Base-by-base conservation (phyloP, 2,797 vertebrate species). In the Tragopan temminckii region DNA sequence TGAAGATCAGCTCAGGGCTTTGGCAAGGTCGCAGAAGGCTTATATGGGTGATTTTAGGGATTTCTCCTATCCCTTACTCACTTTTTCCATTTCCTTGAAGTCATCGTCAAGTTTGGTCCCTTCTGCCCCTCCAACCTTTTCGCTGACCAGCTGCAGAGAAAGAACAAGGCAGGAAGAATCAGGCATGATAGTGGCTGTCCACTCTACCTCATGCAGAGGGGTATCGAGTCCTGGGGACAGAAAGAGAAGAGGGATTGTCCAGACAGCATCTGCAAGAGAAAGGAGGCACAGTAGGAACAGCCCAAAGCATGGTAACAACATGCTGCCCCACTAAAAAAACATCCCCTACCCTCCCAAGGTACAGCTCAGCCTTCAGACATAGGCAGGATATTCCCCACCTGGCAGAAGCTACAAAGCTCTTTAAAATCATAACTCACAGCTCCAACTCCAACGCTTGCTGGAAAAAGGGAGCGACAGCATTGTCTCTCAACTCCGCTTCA, bases 31-130 rank as follows among this genome's bases (percentile, higher is more conserved):
- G 43, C 62, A 24, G 23, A 19, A 52, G 29, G 55, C 25, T 25
- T 10, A 27, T 0, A 15, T 3, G 5, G 38, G 21, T 0, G 12
- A 29, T 29, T 46, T 2, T 3, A 62, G 62, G 48, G 17, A 14
- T 27, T 64, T 12, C 42, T 45, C 53, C 74, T 48, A 6, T 4
- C 74, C 42, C 35, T 17, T 13, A 61, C 98, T 98, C 97, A 99
- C 99, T 98, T 98, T 98, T 96, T 99, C 99, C 98, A 99, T 98
- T 89, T 99, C 99, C 96, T 98, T 99, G 97, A 99, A 99, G 97
- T 99, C 99, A 95, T 99, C 99, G 4, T 99, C 99, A 8, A 99
- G 97, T 97, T 99, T 99, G 62, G 99, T 99, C 97, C 99, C 99
- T 96, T 99, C 99, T 9, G 99, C 99, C 31, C 99, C 99, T 75